Base-by-base conservation (phyloP, 2,888 invertebrate genomes). In the Nineta flava region DNA sequence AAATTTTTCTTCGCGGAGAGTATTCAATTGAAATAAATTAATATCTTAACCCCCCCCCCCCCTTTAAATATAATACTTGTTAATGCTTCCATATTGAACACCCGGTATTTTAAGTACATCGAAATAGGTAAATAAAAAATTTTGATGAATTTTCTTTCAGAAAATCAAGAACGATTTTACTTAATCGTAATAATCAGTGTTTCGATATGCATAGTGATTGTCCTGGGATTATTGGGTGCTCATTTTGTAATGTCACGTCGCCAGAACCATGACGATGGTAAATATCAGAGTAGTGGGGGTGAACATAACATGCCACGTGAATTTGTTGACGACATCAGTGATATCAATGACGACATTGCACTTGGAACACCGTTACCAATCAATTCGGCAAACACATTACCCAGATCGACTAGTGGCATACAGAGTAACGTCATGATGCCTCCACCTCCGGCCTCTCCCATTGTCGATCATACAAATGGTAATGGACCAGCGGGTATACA, bases 301-400 rank as follows among this genome's bases (percentile, higher is more conserved):
- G 83, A 84, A 53, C 83, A 85, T 43, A 77, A 85, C 56, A 72
- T 86, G 51, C 83, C 86, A 12, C 83, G 85, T 62, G 86, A 86
- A 51, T 87, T 88, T 68, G 81, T 81, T 57, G 88, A 88, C 69
- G 87, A 87, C 65, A 84, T 88, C 67, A 87, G 87, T 58, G 88
- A 90, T 69, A 79, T 85, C 41, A 85, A 86, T 65, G 83, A 81
- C 44, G 84, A 85, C 59, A 83, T 84, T 51, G 83, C 83, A 62
- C 75, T 84, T 55, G 80, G 81, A 46, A 79, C 81, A 32, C 77
- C 82, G 3, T 75, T 78, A 16, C 79, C 81, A 7, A 74, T 78
- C 1, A 69, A 70, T 16, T 69, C 72, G 55, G 67, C 70, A 26
- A 44, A 21, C 13, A 44, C 44, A 6, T 1, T 64, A 65, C 49